These are phyloP conservation scores for Papilio glaucus DNA, from an alignment of 1,140 invertebrate genomes.

Conservation along the genomic window DNA sequence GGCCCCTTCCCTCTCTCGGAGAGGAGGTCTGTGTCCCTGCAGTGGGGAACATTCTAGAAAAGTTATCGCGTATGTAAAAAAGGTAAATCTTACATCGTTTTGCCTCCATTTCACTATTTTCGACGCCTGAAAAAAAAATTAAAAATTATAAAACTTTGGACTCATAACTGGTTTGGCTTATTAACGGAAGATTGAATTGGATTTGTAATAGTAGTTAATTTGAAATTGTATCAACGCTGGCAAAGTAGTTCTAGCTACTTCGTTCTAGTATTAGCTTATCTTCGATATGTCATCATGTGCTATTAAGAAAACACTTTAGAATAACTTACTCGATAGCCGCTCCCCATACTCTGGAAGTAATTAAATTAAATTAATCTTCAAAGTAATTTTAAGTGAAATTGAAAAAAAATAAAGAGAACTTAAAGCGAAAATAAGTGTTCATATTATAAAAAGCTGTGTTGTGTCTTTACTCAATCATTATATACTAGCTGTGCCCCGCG, in stretches of 20 bases:
- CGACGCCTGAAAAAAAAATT: conserved; percentile 43
- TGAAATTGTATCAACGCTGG: too few relatives aligned
- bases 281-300: not conserved
- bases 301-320: not conserved
- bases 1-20: too few relatives aligned
- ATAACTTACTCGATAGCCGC: not conserved
- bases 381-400: not conserved
- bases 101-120: conserved; percentile 43
- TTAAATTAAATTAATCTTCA: not conserved
- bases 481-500: too few relatives aligned
- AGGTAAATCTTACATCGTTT: conserved; percentile 5
- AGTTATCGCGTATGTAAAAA: not conserved
- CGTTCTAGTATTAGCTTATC: too few relatives aligned
- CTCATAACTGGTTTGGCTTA: too few relatives aligned
- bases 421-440: not conserved
- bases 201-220: too few relatives aligned
- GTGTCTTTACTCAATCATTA: too few relatives aligned
- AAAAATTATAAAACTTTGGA: not conserved
- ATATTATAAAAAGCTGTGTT: too few relatives aligned
- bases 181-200: too few relatives aligned
- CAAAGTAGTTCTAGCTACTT: too few relatives aligned
- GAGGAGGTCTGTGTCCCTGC: too few relatives aligned
- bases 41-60: not conserved
- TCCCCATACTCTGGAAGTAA: too few relatives aligned
- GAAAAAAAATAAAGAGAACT: not conserved